Evolutionary conservation across 2,888 invertebrate species (phyloP).

Genomic region (Alentia gelatinosa): DNA sequence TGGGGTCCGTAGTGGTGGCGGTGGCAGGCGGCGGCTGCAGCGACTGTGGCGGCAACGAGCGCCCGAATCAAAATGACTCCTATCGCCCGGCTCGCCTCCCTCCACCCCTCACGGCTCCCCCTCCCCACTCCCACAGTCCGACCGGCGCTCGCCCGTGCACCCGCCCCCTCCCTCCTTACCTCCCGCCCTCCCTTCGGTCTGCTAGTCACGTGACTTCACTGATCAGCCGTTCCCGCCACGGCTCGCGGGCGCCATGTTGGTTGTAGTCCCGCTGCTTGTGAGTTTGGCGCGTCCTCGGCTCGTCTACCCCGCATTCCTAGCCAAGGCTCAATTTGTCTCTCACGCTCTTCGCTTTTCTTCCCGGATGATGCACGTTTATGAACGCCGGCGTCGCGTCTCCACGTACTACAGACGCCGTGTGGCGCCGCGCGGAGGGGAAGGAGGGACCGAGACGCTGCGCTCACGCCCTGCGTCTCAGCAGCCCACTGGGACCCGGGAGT

Average conservation of each 20-base stretch:
- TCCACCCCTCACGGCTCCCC: not conserved
- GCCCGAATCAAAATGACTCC: constrained; percentile 35
- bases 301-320: too few species aligned
- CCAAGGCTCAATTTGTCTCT: too few species aligned
- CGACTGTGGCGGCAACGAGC: constrained; percentile 6
- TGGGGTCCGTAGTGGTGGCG: not conserved
- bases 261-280: too few species aligned
- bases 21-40: not conserved
- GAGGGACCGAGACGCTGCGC: too few species aligned
- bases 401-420: not conserved
- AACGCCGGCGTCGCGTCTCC: not conserved
- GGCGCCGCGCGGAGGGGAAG: too few species aligned
- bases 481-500: too few species aligned
- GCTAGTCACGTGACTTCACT: constrained; percentile 30
- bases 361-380: too few species aligned
- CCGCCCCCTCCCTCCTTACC: not conserved
- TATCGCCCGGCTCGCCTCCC: constrained; percentile 1
- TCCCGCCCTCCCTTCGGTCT: not conserved
- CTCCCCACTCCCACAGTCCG: not conserved
- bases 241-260: not conserved
- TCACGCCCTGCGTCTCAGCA: too few species aligned
- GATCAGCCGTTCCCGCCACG: constrained; percentile 5
- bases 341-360: too few species aligned
- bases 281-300: too few species aligned
- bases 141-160: not conserved